Percentiles rank a stretch among this genome's conserved stretches.
These are phyloP conservation scores for Hemibagrus guttatus DNA, from an alignment of 2,797 vertebrate species.

Conservation along the genomic window DNA sequence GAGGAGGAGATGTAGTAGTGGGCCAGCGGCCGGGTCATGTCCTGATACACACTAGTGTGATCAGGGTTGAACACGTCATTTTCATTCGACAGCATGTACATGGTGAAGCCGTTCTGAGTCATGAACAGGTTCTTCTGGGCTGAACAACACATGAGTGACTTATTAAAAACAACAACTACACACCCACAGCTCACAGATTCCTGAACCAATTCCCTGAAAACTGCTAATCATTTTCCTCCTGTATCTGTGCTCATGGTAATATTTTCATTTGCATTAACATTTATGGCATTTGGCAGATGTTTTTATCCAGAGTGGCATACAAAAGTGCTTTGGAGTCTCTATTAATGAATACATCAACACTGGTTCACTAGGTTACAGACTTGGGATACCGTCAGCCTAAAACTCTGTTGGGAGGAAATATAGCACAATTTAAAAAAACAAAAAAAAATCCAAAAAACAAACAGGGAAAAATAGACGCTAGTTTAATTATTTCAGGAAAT, in stretches of 20 bases:
- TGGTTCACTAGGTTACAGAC: too few relatives aligned
- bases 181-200: neutral
- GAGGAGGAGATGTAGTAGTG: constrained; percentile 92
- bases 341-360: too few relatives aligned
- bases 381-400: too few relatives aligned
- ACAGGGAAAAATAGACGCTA: too few relatives aligned
- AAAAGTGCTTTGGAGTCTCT: too few relatives aligned
- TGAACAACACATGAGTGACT: constrained; percentile 42
- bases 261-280: too few relatives aligned
- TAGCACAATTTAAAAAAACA: too few relatives aligned
- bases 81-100: constrained; percentile 90
- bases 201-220: neutral
- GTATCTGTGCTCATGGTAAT: neutral
- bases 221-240: neutral
- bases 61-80: constrained; percentile 85
- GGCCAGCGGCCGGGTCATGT: constrained; percentile 87
- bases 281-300: too few relatives aligned
- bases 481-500: too few relatives aligned
- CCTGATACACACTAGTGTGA: constrained; percentile 82
- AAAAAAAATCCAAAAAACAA: too few relatives aligned
- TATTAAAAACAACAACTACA: neutral
- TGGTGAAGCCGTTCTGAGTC: constrained; percentile 93
- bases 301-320: too few relatives aligned
- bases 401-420: too few relatives aligned
- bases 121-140: constrained; percentile 81